A percentile compares a stretch with the other conserved stretches of the same genome.
These are phyloP conservation scores for Apoda limacodes DNA, from an alignment of 2,888 invertebrate genomes.

Conservation along the genomic window DNA sequence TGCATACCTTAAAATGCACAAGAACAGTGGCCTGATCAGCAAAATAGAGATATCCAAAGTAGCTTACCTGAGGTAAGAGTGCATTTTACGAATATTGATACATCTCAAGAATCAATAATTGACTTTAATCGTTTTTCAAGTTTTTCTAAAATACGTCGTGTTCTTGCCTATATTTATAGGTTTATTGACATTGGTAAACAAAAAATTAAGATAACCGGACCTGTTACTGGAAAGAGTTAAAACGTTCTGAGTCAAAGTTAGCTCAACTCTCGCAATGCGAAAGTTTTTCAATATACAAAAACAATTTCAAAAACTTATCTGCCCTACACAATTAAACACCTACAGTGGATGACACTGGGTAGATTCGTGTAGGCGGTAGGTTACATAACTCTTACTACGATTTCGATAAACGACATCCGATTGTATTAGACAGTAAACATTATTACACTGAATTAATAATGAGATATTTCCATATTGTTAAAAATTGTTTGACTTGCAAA, in stretches of 20 bases:
- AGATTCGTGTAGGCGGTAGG: slow-evolving; percentile 1
- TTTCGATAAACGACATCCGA: slow-evolving; percentile 1
- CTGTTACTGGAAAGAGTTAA: slow-evolving; percentile 1
- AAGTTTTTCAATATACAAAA: slow-evolving; percentile 1
- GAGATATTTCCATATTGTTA: slow-evolving; percentile 1
- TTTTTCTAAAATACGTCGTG: slow-evolving; percentile 1
- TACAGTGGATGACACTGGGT: background rate
- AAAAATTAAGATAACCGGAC: background rate
- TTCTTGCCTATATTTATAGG: background rate
- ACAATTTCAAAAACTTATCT: slow-evolving; percentile 2
- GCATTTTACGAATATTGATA: slow-evolving; percentile 4
- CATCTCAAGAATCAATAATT: background rate
- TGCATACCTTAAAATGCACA: background rate
- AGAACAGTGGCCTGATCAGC: slow-evolving; percentile 1
- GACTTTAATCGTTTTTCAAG: slow-evolving; percentile 2
- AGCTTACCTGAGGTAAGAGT: slow-evolving; percentile 1
- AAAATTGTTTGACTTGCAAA: slow-evolving; percentile 2
- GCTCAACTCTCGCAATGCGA: slow-evolving; percentile 1
- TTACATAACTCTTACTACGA: slow-evolving; percentile 1
- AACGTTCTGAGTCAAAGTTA: background rate
- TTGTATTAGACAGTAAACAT: slow-evolving; percentile 1
- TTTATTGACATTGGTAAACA: background rate
- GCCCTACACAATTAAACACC: slow-evolving; percentile 1
- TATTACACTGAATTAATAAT: slow-evolving; percentile 1
- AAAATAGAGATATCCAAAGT: background rate